Percentiles rank a stretch among this genome's conserved stretches.
These are phyloP conservation scores for Ectropis grisescens DNA, from an alignment of 1,140 invertebrate genomes.

Conservation along the genomic window DNA sequence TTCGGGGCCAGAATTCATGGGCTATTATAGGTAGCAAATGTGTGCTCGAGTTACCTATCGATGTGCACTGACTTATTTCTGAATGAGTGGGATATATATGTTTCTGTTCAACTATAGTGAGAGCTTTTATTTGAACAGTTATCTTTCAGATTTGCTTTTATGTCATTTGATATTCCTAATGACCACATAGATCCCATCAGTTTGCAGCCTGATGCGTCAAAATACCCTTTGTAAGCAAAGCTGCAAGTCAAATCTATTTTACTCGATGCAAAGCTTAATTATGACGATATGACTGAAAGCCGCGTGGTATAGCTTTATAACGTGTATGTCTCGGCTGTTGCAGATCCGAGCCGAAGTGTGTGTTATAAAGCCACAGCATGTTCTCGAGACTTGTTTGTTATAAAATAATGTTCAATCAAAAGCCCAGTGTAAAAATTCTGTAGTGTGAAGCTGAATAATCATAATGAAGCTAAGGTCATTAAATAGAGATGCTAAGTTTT, in stretches of 20 bases:
- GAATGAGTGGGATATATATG: constrained; percentile 68
- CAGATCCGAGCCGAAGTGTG: constrained; percentile 36
- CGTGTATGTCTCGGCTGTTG: constrained; percentile 34
- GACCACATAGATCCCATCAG: constrained; percentile 65
- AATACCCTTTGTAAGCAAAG: constrained; percentile 59
- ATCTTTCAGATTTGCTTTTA: constrained; percentile 16
- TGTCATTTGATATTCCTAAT: constrained; percentile 19
- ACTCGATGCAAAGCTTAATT: constrained; percentile 65
- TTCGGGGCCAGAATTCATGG: constrained; percentile 32
- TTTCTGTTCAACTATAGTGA: constrained; percentile 37
- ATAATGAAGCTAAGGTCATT: constrained; percentile 55
- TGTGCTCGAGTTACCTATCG: constrained; percentile 60
- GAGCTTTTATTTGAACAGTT: constrained; percentile 46
- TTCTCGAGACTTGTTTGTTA: constrained; percentile 32
- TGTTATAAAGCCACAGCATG: constrained; percentile 63
- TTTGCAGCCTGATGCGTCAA: constrained; percentile 47
- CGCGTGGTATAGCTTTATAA: constrained; percentile 66
- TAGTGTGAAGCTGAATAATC: constrained; percentile 64
- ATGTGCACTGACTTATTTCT: constrained; percentile 56
- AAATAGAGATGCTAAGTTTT: constrained; percentile 63
- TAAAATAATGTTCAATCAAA: constrained; percentile 54
- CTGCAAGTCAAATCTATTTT: constrained; percentile 63
- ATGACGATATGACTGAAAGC: constrained; percentile 59
- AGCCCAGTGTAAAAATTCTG: constrained; percentile 62
- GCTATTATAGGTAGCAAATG: constrained; percentile 45